Conservation (phyloP, 2,888 invertebrate genomes). For the Ametastegia equiseti region DNA sequence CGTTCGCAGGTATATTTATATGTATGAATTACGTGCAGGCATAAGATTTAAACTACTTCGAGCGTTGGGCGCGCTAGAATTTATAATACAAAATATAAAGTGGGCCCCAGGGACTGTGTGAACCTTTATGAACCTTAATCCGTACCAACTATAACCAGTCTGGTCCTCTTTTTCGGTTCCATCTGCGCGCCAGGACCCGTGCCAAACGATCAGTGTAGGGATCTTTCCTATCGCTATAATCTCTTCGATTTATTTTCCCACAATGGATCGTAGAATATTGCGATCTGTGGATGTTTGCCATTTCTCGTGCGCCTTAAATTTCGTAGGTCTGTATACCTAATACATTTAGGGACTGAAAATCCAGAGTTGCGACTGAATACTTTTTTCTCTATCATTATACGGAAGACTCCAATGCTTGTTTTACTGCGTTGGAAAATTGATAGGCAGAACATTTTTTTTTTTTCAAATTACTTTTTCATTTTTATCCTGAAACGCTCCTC, state of each 20-base stretch:
- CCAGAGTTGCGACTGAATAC: too few relatives aligned
- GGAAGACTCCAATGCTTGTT: too few relatives aligned
- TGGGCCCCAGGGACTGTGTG: constrained; percentile 51
- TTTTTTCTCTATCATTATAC: too few relatives aligned
- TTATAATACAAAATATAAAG: constrained; percentile 67
- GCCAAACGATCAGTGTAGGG: constrained; percentile 26
- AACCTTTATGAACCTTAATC: constrained; percentile 47
- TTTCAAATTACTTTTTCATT: background rate
- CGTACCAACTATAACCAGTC: constrained; percentile 38
- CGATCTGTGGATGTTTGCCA: background rate
- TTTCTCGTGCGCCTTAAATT: background rate
- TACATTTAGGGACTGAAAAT: too few relatives aligned
- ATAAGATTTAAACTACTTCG: constrained; percentile 31
- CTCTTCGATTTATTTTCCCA: background rate
- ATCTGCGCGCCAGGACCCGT: constrained; percentile 22
- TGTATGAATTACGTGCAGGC: background rate
- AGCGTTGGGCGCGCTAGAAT: constrained; percentile 55
- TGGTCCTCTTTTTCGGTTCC: constrained; percentile 19
- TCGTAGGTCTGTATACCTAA: too few relatives aligned
- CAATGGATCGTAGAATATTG: background rate
- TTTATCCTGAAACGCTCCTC: background rate
- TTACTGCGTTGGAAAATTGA: background rate
- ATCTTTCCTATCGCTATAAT: constrained; percentile 30
- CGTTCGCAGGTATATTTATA: background rate
- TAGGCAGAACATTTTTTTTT: background rate